Evolutionary conservation across 1,140 invertebrate species (phyloP).

Genomic region (Magallana angulata): DNA sequence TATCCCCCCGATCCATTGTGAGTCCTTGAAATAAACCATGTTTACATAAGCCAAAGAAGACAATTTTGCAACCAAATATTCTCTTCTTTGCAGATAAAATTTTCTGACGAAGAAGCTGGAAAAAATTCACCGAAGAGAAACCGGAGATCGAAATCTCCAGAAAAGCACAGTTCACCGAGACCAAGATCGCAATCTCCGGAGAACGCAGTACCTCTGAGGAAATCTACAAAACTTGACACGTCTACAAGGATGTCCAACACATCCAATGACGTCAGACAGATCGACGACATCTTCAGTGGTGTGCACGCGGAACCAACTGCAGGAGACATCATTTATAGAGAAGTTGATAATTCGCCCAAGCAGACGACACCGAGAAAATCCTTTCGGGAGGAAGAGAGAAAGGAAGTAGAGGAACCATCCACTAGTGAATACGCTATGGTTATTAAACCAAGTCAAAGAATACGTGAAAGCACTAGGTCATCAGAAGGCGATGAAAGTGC

Average conservation of each 20-base stretch:
- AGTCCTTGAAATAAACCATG: neutral
- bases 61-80: neutral
- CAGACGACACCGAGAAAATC: slow-evolving; percentile 28
- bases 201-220: neutral
- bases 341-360: neutral
- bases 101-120: slow-evolving; percentile 15
- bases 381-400: neutral
- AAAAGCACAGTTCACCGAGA: neutral
- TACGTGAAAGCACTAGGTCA: neutral
- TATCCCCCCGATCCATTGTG: neutral
- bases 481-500: neutral
- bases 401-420: neutral
- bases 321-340: slow-evolving; percentile 22
- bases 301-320: neutral
- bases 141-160: slow-evolving; percentile 31
- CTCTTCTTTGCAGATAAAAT: slow-evolving; percentile 16
- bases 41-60: neutral
- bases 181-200: slow-evolving; percentile 12
- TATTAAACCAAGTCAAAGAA: neutral
- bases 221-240: neutral
- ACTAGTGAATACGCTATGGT: slow-evolving; percentile 1
- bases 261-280: slow-evolving; percentile 26
- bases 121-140: slow-evolving; percentile 18
- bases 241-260: slow-evolving; percentile 1
- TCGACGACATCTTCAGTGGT: slow-evolving; percentile 40